Percentiles rank a stretch among this genome's conserved stretches.
These are phyloP conservation scores for Leptobrachium leishanense DNA, from an alignment of 2,113 vertebrate genomes.

Conservation along the genomic window DNA sequence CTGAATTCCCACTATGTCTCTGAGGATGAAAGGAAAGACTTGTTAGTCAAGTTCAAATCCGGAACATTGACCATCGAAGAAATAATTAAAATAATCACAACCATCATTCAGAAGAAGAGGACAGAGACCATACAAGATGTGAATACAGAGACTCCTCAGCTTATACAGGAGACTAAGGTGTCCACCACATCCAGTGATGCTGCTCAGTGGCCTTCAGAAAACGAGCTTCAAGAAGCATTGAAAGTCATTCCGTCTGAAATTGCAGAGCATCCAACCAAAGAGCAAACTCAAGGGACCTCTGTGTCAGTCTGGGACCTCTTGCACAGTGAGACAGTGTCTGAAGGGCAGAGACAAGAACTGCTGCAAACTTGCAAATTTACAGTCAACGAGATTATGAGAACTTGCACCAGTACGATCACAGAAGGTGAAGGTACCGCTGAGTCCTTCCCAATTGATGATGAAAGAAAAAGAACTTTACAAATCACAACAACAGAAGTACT, in stretches of 20 bases:
- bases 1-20: slow-evolving; percentile 58
- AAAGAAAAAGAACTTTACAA: slow-evolving; percentile 33
- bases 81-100: slow-evolving; percentile 61
- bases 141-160: accelerated
- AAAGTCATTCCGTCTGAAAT: slow-evolving; percentile 42
- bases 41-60: slow-evolving; percentile 70
- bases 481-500: background rate
- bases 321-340: slow-evolving; percentile 23
- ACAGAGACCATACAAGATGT: slow-evolving; percentile 20
- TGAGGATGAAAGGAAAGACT: slow-evolving; percentile 63
- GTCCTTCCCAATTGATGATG: background rate
- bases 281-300: slow-evolving; percentile 46
- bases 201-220: slow-evolving; percentile 18
- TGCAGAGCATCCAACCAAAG: slow-evolving; percentile 42
- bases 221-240: slow-evolving; percentile 51
- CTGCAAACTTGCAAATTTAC: slow-evolving; percentile 44
- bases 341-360: slow-evolving; percentile 15
- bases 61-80: slow-evolving; percentile 65
- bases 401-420: slow-evolving; percentile 18
- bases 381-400: slow-evolving; percentile 45
- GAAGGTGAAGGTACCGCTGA: background rate
- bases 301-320: slow-evolving; percentile 41
- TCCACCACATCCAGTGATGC: background rate
- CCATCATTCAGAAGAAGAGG: slow-evolving; percentile 64
- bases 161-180: background rate